phyloP scores from a whole-genome alignment of 2,113 vertebrate genomes.

The Lamprotornis superbus region DNA sequence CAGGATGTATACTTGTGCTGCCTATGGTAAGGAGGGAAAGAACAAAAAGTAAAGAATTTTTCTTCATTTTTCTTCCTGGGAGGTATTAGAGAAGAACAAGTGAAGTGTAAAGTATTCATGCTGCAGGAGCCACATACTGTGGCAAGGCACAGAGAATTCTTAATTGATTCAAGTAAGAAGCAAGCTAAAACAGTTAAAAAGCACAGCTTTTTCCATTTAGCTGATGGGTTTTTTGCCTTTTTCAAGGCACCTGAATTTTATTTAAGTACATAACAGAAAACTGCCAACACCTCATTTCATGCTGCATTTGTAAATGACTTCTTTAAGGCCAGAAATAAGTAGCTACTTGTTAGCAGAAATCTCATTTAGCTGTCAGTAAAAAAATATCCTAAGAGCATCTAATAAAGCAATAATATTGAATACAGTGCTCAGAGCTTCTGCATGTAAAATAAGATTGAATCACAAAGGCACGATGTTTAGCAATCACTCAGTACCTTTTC shows the following conservation, averaged over 20 bases:
- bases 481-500: not conserved
- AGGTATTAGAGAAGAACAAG: constrained; percentile 13
- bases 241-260: constrained; percentile 3
- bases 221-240: not conserved
- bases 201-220: not conserved
- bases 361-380: constrained; percentile 36
- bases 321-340: constrained; percentile 13
- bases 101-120: constrained; percentile 13
- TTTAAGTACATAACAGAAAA: constrained; percentile 7
- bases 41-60: not conserved
- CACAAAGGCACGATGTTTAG: not conserved
- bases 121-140: constrained; percentile 35
- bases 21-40: not conserved
- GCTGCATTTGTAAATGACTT: constrained; percentile 18
- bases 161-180: constrained; percentile 17
- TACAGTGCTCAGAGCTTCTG: not conserved
- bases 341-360: constrained; percentile 17
- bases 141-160: constrained; percentile 27
- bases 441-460: not conserved
- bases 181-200: constrained; percentile 17
- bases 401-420: constrained; percentile 33
- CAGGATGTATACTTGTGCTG: not conserved
- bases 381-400: constrained; percentile 8
- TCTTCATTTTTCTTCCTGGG: not conserved
- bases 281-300: constrained; percentile 16